Conservation (phyloP, 2,797 vertebrate genomes). For the Microcaecilia unicolor region DNA sequence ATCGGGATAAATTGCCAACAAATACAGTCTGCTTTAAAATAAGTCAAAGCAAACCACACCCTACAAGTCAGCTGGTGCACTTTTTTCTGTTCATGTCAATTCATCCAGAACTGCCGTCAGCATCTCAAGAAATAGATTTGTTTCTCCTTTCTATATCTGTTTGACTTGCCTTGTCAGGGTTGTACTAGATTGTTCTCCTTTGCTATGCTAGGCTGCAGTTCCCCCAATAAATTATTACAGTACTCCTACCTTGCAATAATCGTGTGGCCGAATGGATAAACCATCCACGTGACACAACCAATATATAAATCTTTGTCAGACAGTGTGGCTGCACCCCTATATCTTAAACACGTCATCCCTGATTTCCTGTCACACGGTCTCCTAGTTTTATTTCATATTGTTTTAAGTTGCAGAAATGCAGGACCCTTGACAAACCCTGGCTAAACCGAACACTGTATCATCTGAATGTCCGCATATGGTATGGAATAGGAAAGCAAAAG, state of each 20-base stretch:
- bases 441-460: too few species aligned
- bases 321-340: constrained; percentile 24
- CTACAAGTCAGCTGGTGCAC: too few species aligned
- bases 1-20: neutral
- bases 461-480: neutral
- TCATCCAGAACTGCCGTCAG: constrained; percentile 30
- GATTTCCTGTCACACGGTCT: constrained; percentile 22
- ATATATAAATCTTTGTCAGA: constrained; percentile 44
- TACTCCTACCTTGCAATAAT: constrained; percentile 22
- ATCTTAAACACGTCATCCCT: constrained; percentile 30
- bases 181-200: constrained; percentile 22
- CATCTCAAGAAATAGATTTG: constrained; percentile 26
- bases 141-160: constrained; percentile 34
- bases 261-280: constrained; percentile 34
- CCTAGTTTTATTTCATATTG: constrained; percentile 26
- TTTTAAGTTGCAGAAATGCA: constrained; percentile 11
- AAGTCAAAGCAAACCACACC: constrained; percentile 1
- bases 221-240: constrained; percentile 46
- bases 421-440: constrained; percentile 3
- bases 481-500: neutral
- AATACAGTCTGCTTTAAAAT: neutral
- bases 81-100: constrained; percentile 8
- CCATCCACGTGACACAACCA: constrained; percentile 20
- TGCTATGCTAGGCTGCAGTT: constrained; percentile 32
- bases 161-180: constrained; percentile 22